A percentile compares a stretch with the other conserved stretches of the same genome.
phyloP scores from a whole-genome alignment of 2,888 invertebrate species.

The Augiades crinisus region DNA sequence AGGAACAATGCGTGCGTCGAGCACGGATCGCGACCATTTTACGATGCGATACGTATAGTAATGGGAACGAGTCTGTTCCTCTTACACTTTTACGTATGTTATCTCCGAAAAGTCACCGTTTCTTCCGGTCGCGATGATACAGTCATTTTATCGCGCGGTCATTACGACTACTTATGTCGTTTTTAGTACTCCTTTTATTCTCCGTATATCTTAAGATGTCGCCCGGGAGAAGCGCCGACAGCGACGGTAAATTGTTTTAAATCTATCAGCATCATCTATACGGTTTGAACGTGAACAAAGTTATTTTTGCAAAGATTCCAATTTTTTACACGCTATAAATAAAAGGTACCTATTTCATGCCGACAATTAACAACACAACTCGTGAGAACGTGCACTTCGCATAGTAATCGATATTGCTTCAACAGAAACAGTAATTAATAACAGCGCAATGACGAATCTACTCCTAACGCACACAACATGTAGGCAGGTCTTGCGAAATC shows the following conservation, averaged over 20 bases:
- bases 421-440: conserved; percentile 26
- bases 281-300: no score
- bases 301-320: background rate
- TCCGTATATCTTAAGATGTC: background rate
- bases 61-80: conserved; percentile 33
- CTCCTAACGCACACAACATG: conserved; percentile 9
- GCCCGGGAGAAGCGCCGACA: background rate
- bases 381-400: conserved; percentile 23
- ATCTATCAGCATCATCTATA: no score
- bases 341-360: conserved; percentile 13
- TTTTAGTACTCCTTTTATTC: background rate
- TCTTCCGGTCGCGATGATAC: conserved; percentile 25
- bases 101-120: conserved; percentile 28
- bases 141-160: conserved; percentile 6
- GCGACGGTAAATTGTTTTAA: no score
- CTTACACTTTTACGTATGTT: conserved; percentile 29
- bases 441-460: conserved; percentile 24
- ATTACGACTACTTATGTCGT: background rate
- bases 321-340: conserved; percentile 2
- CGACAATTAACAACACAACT: conserved; percentile 12
- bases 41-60: conserved; percentile 38
- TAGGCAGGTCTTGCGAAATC: conserved; percentile 9
- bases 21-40: conserved; percentile 35
- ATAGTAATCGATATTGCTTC: conserved; percentile 27
- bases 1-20: conserved; percentile 68